phyloP scores from a whole-genome alignment of 92 coral and sea anemone genomes.

The Bergia puertoricense region DNA sequence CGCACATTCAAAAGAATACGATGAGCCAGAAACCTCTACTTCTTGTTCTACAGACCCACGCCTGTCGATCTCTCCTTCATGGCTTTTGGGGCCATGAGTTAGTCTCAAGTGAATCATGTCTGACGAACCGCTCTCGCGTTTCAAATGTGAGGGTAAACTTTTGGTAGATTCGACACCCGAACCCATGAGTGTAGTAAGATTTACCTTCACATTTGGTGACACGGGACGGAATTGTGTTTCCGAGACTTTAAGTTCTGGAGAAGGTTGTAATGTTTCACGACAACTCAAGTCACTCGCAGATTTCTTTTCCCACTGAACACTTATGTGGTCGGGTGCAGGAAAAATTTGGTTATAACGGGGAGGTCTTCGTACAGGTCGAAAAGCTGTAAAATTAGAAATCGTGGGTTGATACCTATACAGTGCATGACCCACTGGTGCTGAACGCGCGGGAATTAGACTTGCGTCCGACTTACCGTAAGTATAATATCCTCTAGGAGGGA shows the following conservation, averaged over 20 bases:
- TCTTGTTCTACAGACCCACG: slow-evolving; percentile 31
- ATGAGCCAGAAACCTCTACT: slow-evolving; percentile 1
- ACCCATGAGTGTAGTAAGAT: background rate
- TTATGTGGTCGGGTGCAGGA: background rate
- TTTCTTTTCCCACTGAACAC: slow-evolving; percentile 20
- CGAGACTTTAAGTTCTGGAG: slow-evolving; percentile 28
- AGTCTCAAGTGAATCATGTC: slow-evolving; percentile 22
- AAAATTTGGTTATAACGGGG: background rate
- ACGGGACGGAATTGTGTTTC: slow-evolving; percentile 32
- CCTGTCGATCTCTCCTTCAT: slow-evolving; percentile 26
- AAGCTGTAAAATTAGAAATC: slow-evolving; percentile 28
- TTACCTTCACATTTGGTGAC: slow-evolving; percentile 32
- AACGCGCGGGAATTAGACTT: background rate
- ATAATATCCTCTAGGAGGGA: background rate
- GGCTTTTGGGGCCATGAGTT: background rate
- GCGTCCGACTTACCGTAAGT: background rate
- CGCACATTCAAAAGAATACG: slow-evolving; percentile 30
- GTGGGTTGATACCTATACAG: slow-evolving; percentile 29
- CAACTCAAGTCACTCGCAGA: slow-evolving; percentile 32
- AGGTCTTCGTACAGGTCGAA: slow-evolving; percentile 33
- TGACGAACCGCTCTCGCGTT: background rate
- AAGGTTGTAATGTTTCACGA: slow-evolving; percentile 30
- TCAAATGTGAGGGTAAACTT: background rate
- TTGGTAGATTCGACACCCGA: slow-evolving; percentile 17
- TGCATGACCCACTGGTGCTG: background rate